Evolutionary conservation across 2,888 invertebrate species (phyloP).

Genomic region (Nomada ruficornis): DNA sequence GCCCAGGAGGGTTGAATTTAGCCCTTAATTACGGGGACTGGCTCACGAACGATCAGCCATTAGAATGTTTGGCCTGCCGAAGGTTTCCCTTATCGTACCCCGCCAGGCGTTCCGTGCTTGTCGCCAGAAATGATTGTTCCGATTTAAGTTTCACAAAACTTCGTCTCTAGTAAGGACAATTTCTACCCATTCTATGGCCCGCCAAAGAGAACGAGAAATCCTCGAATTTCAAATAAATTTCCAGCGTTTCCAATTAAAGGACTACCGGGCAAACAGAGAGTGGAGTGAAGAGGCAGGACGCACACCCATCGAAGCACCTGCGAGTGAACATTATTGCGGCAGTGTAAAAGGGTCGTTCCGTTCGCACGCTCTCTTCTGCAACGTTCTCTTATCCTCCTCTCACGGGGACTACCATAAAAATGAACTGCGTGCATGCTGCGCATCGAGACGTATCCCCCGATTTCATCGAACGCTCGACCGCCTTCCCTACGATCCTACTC

Average conservation of each 20-base stretch:
- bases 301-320: constrained; percentile 58
- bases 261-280: not conserved
- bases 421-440: not conserved
- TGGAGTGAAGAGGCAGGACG: not conserved
- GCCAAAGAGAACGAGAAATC: too few relatives aligned
- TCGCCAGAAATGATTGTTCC: not conserved
- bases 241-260: not conserved
- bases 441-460: not conserved
- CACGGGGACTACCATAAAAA: constrained; percentile 49
- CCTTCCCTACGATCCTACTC: not conserved
- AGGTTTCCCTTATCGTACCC: constrained; percentile 37
- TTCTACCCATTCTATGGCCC: too few relatives aligned
- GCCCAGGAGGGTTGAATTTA: constrained; percentile 68
- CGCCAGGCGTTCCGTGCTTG: constrained; percentile 1
- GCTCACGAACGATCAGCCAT: constrained; percentile 60
- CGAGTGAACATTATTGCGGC: constrained; percentile 50
- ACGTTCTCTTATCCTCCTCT: constrained; percentile 59
- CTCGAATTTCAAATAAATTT: too few relatives aligned
- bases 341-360: constrained; percentile 74
- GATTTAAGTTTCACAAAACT: not conserved
- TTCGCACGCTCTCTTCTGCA: constrained; percentile 80
- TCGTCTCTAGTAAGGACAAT: too few relatives aligned
- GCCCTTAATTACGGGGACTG: constrained; percentile 69
- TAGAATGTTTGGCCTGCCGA: constrained; percentile 55
- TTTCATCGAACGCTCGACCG: not conserved